Evolutionary conservation across 2,113 vertebrate species (phyloP).

Genomic region (Sebastes fasciatus): DNA sequence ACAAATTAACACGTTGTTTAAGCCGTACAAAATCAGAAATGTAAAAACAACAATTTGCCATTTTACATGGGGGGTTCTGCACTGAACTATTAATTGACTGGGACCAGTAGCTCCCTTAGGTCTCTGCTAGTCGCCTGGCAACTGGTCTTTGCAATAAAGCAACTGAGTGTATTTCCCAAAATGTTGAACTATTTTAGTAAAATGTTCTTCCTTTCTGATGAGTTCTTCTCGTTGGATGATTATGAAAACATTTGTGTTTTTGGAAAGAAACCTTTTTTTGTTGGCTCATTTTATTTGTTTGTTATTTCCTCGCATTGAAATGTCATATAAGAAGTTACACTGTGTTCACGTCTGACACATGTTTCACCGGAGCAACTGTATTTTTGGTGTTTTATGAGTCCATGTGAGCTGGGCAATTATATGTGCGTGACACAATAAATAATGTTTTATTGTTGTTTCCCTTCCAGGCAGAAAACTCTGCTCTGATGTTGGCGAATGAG

Average conservation of each 20-base stretch:
- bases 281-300: no score
- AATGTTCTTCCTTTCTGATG: no score
- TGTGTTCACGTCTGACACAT: background rate
- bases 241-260: background rate
- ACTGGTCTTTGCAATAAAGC: background rate
- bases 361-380: background rate
- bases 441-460: background rate
- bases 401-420: background rate
- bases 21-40: background rate
- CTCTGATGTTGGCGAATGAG: constrained; percentile 93
- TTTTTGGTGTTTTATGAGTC: background rate
- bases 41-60: background rate
- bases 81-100: background rate
- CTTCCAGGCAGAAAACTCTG: constrained; percentile 91
- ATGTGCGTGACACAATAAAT: background rate
- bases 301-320: background rate
- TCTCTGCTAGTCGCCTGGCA: background rate
- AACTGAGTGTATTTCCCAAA: no score
- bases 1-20: background rate
- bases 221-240: no score
- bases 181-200: no score
- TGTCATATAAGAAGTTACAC: background rate
- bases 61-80: background rate
- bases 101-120: background rate
- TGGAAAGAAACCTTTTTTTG: no score